Percentiles rank a stretch among this genome's conserved stretches.
Conservation (phyloP, 2,113 vertebrate genomes). For the Cygnus buccinator region DNA sequence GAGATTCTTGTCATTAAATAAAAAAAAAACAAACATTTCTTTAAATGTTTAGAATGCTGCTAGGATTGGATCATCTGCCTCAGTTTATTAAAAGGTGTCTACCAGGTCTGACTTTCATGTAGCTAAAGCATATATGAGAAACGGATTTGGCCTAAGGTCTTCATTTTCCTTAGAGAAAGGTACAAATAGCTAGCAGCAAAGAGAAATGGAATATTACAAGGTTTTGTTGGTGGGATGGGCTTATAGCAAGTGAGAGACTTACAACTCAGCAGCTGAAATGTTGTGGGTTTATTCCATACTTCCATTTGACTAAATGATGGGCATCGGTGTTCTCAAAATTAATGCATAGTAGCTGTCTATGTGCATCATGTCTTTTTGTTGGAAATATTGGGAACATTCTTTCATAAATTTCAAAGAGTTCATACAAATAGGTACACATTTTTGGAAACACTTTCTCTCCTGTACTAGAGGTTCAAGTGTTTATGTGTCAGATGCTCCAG, state of each 20-base stretch:
- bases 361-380: not conserved
- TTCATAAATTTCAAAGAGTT: not conserved
- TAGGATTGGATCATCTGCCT: not conserved
- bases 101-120: not conserved
- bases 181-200: not conserved
- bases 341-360: accelerated
- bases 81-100: not conserved
- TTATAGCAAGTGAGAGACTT: not conserved
- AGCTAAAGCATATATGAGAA: not conserved
- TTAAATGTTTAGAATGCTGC: not conserved
- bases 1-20: not conserved
- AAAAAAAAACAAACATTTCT: not conserved
- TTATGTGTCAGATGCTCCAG: not conserved
- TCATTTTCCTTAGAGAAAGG: not conserved
- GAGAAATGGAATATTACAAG: not conserved
- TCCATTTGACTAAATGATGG: not conserved
- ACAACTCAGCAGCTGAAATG: not conserved
- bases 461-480: not conserved
- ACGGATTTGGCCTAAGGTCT: not conserved
- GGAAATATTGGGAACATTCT: not conserved
- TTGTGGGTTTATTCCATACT: not conserved
- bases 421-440: not conserved
- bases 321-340: not conserved
- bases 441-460: not conserved
- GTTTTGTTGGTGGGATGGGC: not conserved